These are phyloP conservation scores for Eriocheir sinensis DNA, from an alignment of 1,140 invertebrate genomes.

Conservation along the genomic window DNA sequence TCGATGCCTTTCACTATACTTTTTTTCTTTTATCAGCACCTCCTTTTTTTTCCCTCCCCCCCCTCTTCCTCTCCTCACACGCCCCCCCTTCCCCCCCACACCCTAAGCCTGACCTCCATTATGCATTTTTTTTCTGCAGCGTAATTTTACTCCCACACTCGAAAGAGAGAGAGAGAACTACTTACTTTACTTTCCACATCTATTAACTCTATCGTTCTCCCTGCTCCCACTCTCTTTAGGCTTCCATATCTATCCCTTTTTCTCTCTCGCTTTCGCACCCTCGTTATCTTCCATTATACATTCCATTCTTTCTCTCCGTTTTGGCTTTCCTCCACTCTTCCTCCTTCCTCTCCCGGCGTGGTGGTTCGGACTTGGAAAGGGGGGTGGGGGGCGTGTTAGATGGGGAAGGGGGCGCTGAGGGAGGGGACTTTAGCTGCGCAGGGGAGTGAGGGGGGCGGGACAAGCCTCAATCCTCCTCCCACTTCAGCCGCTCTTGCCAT, in stretches of 20 bases:
- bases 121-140: neutral
- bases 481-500: neutral
- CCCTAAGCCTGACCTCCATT: neutral
- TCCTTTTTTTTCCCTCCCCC: neutral
- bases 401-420: neutral
- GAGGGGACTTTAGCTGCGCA: neutral
- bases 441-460: neutral
- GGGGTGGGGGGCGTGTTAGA: neutral
- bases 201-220: neutral
- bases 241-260: neutral
- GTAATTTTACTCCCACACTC: neutral
- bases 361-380: neutral
- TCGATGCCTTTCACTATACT: neutral
- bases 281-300: neutral
- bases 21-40: neutral
- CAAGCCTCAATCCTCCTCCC: neutral
- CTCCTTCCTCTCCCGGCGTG: neutral
- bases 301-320: slow-evolving; percentile 19
- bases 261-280: neutral
- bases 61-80: neutral
- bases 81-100: neutral
- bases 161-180: neutral
- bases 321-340: neutral
- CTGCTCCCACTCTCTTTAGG: slow-evolving; percentile 7
- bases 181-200: neutral